A percentile compares a stretch with the other conserved stretches of the same genome.
These are phyloP conservation scores for Macrosoma leucophasiata DNA, from an alignment of 2,888 invertebrate genomes.

Conservation along the genomic window DNA sequence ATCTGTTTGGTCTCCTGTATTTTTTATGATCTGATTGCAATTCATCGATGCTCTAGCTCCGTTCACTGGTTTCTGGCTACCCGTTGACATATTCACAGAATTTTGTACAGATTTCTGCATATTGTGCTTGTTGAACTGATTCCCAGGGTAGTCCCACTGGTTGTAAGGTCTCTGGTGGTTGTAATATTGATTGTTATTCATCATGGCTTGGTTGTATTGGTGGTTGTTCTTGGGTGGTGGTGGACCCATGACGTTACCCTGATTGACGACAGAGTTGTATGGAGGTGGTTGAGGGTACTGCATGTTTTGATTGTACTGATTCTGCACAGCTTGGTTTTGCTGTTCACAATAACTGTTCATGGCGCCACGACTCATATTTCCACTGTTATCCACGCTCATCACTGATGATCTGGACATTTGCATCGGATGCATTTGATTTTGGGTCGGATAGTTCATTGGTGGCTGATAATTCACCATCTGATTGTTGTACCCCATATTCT, in stretches of 20 bases:
- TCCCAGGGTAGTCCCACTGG: constrained; percentile 63
- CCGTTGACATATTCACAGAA: constrained; percentile 65
- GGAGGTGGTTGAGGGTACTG: constrained; percentile 63
- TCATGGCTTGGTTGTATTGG: constrained; percentile 66
- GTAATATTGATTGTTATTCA: constrained; percentile 68
- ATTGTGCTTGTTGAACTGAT: constrained; percentile 63
- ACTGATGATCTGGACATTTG: constrained; percentile 66
- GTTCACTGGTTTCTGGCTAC: constrained; percentile 55
- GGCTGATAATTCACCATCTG: constrained; percentile 57
- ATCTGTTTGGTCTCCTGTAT: constrained; percentile 55
- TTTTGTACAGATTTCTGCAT: constrained; percentile 59
- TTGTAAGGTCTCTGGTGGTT: constrained; percentile 64
- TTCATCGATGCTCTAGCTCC: constrained; percentile 41
- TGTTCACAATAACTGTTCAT: constrained; percentile 61
- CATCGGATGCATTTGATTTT: constrained; percentile 48
- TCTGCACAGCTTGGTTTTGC: constrained; percentile 43
- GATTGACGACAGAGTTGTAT: constrained; percentile 59
- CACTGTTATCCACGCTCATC: constrained; percentile 68
- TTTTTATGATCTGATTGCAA: constrained; percentile 46
- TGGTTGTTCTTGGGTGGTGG: constrained; percentile 68
- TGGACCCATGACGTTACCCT: constrained; percentile 63
- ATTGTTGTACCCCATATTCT: constrained; percentile 43
- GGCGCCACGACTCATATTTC: constrained; percentile 54
- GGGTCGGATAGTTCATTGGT: constrained; percentile 46
- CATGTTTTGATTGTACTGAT: constrained; percentile 54